phyloP scores from a whole-genome alignment of 2,113 vertebrate genomes.

The Ploceus nigricollis region DNA sequence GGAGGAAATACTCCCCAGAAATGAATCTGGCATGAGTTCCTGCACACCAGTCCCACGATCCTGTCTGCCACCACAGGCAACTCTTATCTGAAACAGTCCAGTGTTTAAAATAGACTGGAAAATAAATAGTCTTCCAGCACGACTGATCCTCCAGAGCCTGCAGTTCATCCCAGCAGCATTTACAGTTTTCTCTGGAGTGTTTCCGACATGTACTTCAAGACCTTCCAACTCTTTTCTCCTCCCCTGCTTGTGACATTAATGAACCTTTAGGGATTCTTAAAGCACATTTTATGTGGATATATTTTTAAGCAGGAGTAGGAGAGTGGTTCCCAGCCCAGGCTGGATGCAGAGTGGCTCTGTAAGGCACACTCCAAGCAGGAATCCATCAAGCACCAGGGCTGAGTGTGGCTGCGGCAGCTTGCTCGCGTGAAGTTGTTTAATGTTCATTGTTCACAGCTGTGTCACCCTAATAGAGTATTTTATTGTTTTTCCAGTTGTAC shows the following conservation, averaged over 20 bases:
- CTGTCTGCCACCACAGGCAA: slow-evolving; percentile 73
- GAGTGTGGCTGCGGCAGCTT: slow-evolving; percentile 35
- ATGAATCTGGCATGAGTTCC: slow-evolving; percentile 74
- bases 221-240: slow-evolving; percentile 63
- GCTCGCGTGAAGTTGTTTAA: slow-evolving; percentile 27
- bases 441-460: slow-evolving; percentile 54
- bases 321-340: background rate
- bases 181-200: slow-evolving; percentile 73
- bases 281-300: slow-evolving; percentile 43
- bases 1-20: slow-evolving; percentile 76
- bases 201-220: slow-evolving; percentile 70
- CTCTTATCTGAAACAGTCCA: slow-evolving; percentile 76
- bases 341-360: background rate
- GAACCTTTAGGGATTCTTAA: slow-evolving; percentile 59
- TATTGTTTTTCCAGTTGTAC: slow-evolving; percentile 69
- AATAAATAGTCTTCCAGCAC: slow-evolving; percentile 71
- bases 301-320: slow-evolving; percentile 31
- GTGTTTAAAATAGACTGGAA: slow-evolving; percentile 77
- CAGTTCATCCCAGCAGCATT: slow-evolving; percentile 73
- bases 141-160: slow-evolving; percentile 69
- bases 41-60: slow-evolving; percentile 74
- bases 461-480: slow-evolving; percentile 47
- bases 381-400: slow-evolving; percentile 41
- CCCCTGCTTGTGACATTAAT: slow-evolving; percentile 64
- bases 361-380: slow-evolving; percentile 51